Evolutionary conservation across 2,113 vertebrate genomes (phyloP).

Genomic region (Mustela nigripes): DNA sequence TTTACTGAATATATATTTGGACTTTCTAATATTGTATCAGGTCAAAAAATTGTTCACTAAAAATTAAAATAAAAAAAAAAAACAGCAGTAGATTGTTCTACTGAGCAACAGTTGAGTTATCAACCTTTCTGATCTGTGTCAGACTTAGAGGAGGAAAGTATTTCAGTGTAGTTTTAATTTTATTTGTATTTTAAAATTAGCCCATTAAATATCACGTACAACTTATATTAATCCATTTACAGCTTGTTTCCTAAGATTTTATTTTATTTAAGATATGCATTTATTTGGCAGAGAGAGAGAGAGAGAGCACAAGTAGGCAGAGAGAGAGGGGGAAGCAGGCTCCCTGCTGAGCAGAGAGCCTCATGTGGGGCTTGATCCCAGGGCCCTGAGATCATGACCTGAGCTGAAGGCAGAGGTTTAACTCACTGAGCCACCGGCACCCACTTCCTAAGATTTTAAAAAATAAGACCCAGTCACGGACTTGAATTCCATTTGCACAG

Average conservation of each 20-base stretch:
- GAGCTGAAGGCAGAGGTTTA: too few relatives aligned
- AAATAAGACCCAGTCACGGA: not conserved
- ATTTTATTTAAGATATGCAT: too few relatives aligned
- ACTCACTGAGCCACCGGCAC: too few relatives aligned
- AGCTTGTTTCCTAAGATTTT: not conserved
- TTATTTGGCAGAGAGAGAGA: too few relatives aligned
- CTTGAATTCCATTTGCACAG: not conserved
- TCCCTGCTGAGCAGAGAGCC: too few relatives aligned
- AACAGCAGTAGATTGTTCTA: not conserved
- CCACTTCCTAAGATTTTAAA: not conserved
- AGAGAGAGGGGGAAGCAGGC: too few relatives aligned
- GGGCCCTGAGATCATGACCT: too few relatives aligned
- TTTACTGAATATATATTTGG: not conserved
- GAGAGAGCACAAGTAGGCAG: too few relatives aligned
- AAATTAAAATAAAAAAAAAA: not conserved
- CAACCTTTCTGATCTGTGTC: not conserved
- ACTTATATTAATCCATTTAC: not conserved
- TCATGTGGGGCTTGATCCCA: too few relatives aligned
- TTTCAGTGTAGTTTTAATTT: not conserved
- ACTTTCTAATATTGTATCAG: not conserved
- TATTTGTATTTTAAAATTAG: not conserved
- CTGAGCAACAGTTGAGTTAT: not conserved
- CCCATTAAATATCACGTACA: not conserved
- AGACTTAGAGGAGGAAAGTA: not conserved
- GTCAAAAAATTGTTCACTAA: not conserved